A percentile compares a stretch with the other conserved stretches of the same genome.
phyloP scores from a whole-genome alignment of 2,888 invertebrate species.

The Hypercompe scribonia region DNA sequence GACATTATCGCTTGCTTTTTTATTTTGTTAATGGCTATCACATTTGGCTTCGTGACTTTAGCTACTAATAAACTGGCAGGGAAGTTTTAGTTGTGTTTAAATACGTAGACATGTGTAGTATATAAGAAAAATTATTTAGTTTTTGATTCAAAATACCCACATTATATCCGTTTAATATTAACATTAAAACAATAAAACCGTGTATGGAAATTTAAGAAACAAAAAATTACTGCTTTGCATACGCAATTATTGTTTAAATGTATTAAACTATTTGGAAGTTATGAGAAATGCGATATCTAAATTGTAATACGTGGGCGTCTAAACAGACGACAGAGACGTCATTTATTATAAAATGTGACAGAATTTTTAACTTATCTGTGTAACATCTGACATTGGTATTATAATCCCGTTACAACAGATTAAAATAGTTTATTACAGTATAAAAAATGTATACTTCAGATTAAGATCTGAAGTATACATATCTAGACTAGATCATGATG shows the following conservation, averaged over 20 bases:
- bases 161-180: too few species aligned
- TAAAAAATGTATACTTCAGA: neutral
- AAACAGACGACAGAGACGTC: neutral
- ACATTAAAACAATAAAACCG: neutral
- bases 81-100: conserved; percentile 16
- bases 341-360: neutral
- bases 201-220: neutral
- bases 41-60: conserved; percentile 12
- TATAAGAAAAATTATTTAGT: too few species aligned
- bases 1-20: conserved; percentile 45
- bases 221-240: neutral
- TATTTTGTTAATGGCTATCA: conserved; percentile 31
- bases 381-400: neutral
- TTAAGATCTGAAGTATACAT: too few species aligned
- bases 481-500: neutral
- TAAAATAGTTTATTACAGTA: neutral
- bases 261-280: neutral
- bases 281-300: neutral
- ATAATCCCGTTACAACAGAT: neutral
- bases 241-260: neutral
- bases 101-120: neutral
- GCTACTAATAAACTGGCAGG: conserved; percentile 18
- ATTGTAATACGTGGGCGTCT: neutral
- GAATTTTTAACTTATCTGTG: neutral
- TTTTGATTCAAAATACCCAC: too few species aligned